Base-by-base conservation (phyloP, 2,113 vertebrate genomes). In the Callipepla californica region DNA sequence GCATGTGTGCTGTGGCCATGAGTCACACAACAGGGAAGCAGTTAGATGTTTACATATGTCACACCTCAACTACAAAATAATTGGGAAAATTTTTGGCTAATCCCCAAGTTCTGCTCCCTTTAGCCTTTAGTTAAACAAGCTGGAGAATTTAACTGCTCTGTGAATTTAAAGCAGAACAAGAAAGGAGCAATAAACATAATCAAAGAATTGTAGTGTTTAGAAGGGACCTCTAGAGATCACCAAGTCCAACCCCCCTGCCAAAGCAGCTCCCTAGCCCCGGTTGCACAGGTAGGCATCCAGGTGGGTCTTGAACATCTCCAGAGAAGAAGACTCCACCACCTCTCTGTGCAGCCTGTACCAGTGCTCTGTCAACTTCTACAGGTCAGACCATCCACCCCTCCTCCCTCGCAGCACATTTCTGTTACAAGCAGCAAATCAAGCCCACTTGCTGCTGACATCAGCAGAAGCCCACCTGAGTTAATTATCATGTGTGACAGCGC, bases 11-110 rank as follows among this genome's bases (percentile, higher is more conserved):
- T 68, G 45, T 55, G 63, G 28, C 80, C 59, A 30, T 47, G 65
- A 94, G 66, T 89, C 51, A 94, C 50, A 47, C 59, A 81, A 7
- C 38, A 22, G 44, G 90, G 85, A 96, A 93, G n/a, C 58, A 89
- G n/a, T 67, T 94, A 32, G 58, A 7, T 89, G 91, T 95, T 97
- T 96, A 80, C 88, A 78, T 7, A 67, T 28, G 8, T 88, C 78
- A 91, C 45, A 85, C 20, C 44, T 72, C 47, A 53, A 87, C 19
- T 66, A 59, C 36, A 3, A 79, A 74, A 81, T 53, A 85, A 95
- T 94, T 94, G 59, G 38, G 61, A 26, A 13, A n/a, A 62, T 38
- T 95, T 89, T 84, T 89, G 73, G 63, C 30, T 44, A 88, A 62
- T 42, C 63, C 22, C 14, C 88, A 84, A 81, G 50, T 48, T 96